Percentiles rank a stretch among this genome's conserved stretches.
Conservation (phyloP, 2,797 vertebrate genomes). For the Sparidentex hasta region DNA sequence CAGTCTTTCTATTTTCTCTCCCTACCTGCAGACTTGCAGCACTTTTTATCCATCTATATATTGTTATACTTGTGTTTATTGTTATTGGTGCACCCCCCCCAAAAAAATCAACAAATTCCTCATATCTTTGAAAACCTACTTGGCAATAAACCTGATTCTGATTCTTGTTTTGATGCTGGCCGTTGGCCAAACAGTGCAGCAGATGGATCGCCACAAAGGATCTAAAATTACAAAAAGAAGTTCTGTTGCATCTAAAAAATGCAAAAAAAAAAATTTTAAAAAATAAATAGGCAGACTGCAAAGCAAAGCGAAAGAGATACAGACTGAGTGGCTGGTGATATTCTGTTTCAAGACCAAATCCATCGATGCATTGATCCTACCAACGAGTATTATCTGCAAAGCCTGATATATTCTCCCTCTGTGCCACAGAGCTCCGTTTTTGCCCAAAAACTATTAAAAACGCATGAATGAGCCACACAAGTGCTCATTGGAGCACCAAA, state of each 20-base stretch:
- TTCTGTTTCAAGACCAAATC: not conserved
- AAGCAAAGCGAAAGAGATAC: not conserved
- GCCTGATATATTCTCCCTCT: not conserved
- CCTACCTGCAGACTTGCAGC: too few species aligned
- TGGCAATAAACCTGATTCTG: too few species aligned
- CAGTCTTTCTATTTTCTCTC: too few species aligned
- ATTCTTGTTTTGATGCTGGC: conserved; percentile 28
- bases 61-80: too few species aligned
- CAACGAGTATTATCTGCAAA: too few species aligned
- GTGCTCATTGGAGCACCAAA: not conserved
- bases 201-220: conserved; percentile 38
- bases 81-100: too few species aligned
- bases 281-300: not conserved
- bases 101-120: too few species aligned
- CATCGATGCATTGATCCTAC: too few species aligned
- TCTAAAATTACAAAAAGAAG: conserved; percentile 8
- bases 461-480: not conserved
- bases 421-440: not conserved
- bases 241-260: conserved; percentile 27
- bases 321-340: not conserved
- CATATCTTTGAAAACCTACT: too few species aligned
- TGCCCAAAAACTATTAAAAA: not conserved
- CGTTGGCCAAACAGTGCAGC: conserved; percentile 27
- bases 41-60: too few species aligned
- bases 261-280: conserved; percentile 1